Percentiles rank a stretch among this genome's conserved stretches.
These are phyloP conservation scores for Tribolium castaneum DNA, from an alignment of 1,140 invertebrate species.

Conservation along the genomic window DNA sequence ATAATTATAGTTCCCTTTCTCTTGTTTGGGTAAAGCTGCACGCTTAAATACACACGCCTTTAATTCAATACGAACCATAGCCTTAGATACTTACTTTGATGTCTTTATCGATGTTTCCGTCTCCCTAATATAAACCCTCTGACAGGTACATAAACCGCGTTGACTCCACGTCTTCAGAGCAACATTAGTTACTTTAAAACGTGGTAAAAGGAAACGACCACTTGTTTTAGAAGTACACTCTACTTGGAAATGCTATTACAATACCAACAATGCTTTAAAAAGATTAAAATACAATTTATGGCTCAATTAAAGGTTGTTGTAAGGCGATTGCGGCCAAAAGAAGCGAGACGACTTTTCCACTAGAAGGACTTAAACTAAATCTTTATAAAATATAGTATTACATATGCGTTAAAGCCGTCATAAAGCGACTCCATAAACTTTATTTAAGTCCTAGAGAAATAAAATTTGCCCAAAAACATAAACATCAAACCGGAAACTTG, in stretches of 20 bases:
- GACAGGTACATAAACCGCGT: slow-evolving; percentile 8
- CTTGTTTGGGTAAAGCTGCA: not conserved
- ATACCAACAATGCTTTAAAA: too few relatives aligned
- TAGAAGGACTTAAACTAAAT: too few relatives aligned
- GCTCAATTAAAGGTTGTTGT: too few relatives aligned
- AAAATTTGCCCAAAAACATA: not conserved
- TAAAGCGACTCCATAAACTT: not conserved
- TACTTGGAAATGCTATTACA: not conserved
- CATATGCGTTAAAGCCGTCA: not conserved
- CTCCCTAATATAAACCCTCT: not conserved
- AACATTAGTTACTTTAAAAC: not conserved
- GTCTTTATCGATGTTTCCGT: slow-evolving; percentile 18
- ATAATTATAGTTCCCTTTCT: slow-evolving; percentile 3
- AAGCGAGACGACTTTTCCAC: too few relatives aligned
- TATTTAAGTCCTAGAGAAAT: not conserved
- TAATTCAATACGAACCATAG: slow-evolving; percentile 4
- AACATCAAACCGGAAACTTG: not conserved
- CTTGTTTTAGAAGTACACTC: not conserved
- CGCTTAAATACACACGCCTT: slow-evolving; percentile 9
- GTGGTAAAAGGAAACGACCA: not conserved
- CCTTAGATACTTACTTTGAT: slow-evolving; percentile 15
- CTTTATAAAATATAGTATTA: not conserved
- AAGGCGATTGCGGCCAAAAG: too few relatives aligned
- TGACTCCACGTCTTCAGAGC: not conserved
- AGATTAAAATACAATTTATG: too few relatives aligned